Conservation (phyloP, 2,797 vertebrate genomes). For the Pipistrellus pygmaeus region DNA sequence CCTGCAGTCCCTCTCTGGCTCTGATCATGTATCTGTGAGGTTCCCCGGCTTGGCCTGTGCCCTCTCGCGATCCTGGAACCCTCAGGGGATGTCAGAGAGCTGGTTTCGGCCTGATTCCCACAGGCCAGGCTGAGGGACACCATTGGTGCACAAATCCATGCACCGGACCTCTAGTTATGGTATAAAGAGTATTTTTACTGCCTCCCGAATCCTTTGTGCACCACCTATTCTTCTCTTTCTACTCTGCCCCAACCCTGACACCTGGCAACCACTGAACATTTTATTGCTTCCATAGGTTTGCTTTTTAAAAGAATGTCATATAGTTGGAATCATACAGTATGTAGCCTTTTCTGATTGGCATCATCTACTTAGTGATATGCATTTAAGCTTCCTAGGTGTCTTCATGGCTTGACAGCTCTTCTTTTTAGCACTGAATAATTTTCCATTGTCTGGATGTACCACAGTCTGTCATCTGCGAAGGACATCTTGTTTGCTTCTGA, state of each 20-base stretch:
- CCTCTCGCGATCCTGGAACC: too few relatives aligned
- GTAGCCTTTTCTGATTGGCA: neutral
- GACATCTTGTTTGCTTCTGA: neutral
- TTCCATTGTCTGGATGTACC: neutral
- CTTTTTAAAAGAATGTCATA: neutral
- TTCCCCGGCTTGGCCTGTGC: too few relatives aligned
- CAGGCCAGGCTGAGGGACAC: too few relatives aligned
- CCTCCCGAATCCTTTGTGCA: neutral
- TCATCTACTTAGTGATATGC: neutral
- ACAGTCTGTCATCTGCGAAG: neutral
- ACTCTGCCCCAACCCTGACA: neutral
- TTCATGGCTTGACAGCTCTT: neutral
- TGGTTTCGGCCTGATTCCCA: too few relatives aligned
- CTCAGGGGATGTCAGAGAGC: too few relatives aligned
- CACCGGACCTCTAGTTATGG: too few relatives aligned
- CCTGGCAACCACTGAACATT: neutral
- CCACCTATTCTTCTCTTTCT: neutral
- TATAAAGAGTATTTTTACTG: neutral
- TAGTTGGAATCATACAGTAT: neutral
- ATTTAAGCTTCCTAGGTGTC: neutral
- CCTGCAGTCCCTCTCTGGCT: too few relatives aligned
- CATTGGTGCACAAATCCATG: too few relatives aligned
- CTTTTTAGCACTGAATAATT: neutral
- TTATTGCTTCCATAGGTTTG: neutral
- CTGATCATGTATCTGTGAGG: too few relatives aligned